Percentiles rank a stretch among this genome's conserved stretches.
Conservation (phyloP, 1,140 invertebrate genomes). For the Antheraea pernyi region DNA sequence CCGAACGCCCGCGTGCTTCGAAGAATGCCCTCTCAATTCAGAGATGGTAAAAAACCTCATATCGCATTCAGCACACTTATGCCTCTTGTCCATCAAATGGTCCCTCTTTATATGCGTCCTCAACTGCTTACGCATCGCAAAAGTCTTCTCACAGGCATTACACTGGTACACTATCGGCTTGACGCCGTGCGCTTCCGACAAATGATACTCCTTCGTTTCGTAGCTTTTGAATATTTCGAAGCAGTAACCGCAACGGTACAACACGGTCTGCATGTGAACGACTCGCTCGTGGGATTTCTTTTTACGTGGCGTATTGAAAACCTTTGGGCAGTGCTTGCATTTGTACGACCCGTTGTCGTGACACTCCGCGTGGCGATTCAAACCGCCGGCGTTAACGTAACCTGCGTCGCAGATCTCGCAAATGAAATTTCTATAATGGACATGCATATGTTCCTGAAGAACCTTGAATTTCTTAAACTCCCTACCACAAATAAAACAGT, state of each 20-base stretch:
- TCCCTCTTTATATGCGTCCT: slow-evolving; percentile 48
- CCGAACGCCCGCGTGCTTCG: slow-evolving; percentile 9
- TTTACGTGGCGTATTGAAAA: slow-evolving; percentile 43
- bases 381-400: slow-evolving; percentile 41
- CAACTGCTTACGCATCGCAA: slow-evolving; percentile 41
- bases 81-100: slow-evolving; percentile 53
- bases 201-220: slow-evolving; percentile 43
- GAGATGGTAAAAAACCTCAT: slow-evolving; percentile 16
- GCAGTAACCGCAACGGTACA: slow-evolving; percentile 52
- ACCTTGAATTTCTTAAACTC: slow-evolving; percentile 52
- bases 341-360: slow-evolving; percentile 44
- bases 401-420: slow-evolving; percentile 50
- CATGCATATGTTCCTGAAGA: slow-evolving; percentile 56
- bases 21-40: neutral
- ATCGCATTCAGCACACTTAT: slow-evolving; percentile 17
- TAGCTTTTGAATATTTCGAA: slow-evolving; percentile 47
- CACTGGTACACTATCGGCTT: slow-evolving; percentile 41
- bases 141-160: slow-evolving; percentile 52
- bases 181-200: slow-evolving; percentile 45
- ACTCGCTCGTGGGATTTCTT: slow-evolving; percentile 45
- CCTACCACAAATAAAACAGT: slow-evolving; percentile 37
- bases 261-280: slow-evolving; percentile 33
- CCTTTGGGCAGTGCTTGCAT: slow-evolving; percentile 46
- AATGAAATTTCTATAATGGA: slow-evolving; percentile 51
- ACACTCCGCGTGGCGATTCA: slow-evolving; percentile 37